Evolutionary conservation across 2,888 invertebrate species (phyloP), one percentile per base, ranked within the genome.

Genomic region (Sthenelais limicola): DNA sequence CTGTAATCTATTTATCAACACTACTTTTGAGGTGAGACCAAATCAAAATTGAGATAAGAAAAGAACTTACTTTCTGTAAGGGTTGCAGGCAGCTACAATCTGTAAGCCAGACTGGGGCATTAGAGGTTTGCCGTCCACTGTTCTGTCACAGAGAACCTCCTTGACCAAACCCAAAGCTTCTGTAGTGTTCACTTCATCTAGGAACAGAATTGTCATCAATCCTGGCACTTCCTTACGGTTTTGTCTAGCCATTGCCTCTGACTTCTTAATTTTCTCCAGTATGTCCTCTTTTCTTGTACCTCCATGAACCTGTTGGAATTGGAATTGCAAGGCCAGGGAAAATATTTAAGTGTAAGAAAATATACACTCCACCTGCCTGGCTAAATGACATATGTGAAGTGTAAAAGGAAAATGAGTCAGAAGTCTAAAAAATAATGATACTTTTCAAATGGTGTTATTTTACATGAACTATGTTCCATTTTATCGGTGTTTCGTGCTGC

Each of bases 181-280:
- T 21, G 86, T 85, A 0, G 86, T 85, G 79, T 86, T 86, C 7
- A 85, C 86, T 75, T 86, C 86, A 77, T 86, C 86, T 77, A 86
- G 83, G 78, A 85, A 85, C 73, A 85, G 73, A 0, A 85, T 82
- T 18, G 85, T 85, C 75, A 81, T 79, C 73, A 84, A 77, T 38
- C 71, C 67, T 21, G 78, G 76, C 48, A 56, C 52, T 1, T 58
- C 18, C 21, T 33, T 4, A 5, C 38, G 28, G 76, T 85, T 85
- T 66, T 72, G 62, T n/a, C 67, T 66, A 26, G 86, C 85, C 21
- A 78, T 67, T 35, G 33, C 38, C 26, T 81, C 79, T 21, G 83
- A 84, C 49, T 80, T 73, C n/a, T 73, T 32, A 0, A 86, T 83
- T 73, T 82, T 84, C 48, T 73, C 78, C 3, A 77, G 79, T 32